phyloP scores from a whole-genome alignment of 2,113 vertebrate species.

The Nothobranchius furzeri region DNA sequence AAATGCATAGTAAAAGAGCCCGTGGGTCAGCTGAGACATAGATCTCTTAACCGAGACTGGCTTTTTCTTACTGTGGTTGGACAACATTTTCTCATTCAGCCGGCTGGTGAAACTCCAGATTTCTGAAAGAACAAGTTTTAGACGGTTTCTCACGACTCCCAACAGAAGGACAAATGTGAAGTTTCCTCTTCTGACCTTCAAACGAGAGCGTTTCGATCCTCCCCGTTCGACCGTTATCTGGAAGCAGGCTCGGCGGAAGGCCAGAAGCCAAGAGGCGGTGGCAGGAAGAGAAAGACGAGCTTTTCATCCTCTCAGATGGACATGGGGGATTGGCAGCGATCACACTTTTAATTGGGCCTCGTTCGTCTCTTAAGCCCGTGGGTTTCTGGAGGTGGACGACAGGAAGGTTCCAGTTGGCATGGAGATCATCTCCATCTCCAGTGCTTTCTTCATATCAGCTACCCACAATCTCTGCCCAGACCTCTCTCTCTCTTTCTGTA shows the following conservation, averaged over 20 bases:
- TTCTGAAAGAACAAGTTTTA: too few species aligned
- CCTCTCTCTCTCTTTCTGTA: neutral
- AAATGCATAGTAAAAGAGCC: too few species aligned
- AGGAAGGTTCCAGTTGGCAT: slow-evolving; percentile 63
- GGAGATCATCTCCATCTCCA: slow-evolving; percentile 33
- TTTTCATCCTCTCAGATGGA: slow-evolving; percentile 58
- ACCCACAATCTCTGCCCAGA: slow-evolving; percentile 26
- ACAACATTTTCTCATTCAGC: too few species aligned
- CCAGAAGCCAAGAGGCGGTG: slow-evolving; percentile 12
- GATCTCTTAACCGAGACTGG: too few species aligned
- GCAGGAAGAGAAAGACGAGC: neutral
- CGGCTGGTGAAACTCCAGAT: too few species aligned
- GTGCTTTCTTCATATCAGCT: slow-evolving; percentile 51
- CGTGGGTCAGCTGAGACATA: too few species aligned
- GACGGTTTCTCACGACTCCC: too few species aligned
- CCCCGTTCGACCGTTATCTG: slow-evolving; percentile 40
- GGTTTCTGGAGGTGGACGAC: slow-evolving; percentile 54
- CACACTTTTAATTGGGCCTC: slow-evolving; percentile 63
- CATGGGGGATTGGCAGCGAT: slow-evolving; percentile 54
- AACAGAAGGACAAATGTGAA: neutral
- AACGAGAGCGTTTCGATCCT: slow-evolving; percentile 36
- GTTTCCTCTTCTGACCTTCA: slow-evolving; percentile 7
- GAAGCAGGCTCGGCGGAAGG: slow-evolving; percentile 46
- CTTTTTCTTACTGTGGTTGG: too few species aligned
- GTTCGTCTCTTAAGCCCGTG: slow-evolving; percentile 47